These are phyloP conservation scores for Maccullochella peelii DNA, from an alignment of 2,113 vertebrate genomes.

Conservation along the genomic window DNA sequence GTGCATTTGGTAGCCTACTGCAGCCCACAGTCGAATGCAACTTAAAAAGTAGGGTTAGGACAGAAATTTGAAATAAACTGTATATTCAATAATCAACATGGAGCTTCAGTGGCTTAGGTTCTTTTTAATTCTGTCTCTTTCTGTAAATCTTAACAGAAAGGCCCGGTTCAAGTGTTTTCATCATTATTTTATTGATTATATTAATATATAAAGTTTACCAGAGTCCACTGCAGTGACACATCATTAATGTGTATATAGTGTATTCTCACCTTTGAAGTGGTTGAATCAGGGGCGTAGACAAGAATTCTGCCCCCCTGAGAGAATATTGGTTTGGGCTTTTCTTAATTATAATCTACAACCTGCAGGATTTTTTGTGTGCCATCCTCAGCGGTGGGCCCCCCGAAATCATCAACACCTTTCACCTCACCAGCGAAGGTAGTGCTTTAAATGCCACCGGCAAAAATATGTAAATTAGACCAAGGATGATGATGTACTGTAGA, in stretches of 20 bases:
- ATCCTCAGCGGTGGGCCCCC: slow-evolving; percentile 1
- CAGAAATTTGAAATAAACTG: not conserved
- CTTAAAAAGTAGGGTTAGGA: not conserved
- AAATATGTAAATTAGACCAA: slow-evolving; percentile 42
- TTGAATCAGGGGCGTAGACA: not conserved
- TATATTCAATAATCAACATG: not conserved
- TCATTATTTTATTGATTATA: not conserved
- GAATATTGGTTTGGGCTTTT: slow-evolving; percentile 20
- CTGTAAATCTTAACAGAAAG: not conserved
- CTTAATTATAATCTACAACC: slow-evolving; percentile 45
- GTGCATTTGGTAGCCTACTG: not conserved
- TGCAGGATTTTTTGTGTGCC: slow-evolving; percentile 31
- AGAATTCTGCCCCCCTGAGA: not conserved
- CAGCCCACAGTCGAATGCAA: not conserved
- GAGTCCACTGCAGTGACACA: slow-evolving; percentile 5
- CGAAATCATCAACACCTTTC: slow-evolving; percentile 39
- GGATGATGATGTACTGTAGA: slow-evolving; percentile 22
- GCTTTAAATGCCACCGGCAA: slow-evolving; percentile 44
- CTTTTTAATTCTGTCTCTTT: not conserved
- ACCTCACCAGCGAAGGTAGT: slow-evolving; percentile 42
- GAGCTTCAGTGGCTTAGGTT: not conserved
- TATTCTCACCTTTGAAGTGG: slow-evolving; percentile 15
- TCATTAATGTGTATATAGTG: slow-evolving; percentile 3
- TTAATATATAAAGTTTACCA: not conserved
- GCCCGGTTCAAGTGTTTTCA: not conserved